These are phyloP conservation scores for Chaetodon trifasciatus DNA, from an alignment of 2,797 vertebrate genomes.

Conservation along the genomic window DNA sequence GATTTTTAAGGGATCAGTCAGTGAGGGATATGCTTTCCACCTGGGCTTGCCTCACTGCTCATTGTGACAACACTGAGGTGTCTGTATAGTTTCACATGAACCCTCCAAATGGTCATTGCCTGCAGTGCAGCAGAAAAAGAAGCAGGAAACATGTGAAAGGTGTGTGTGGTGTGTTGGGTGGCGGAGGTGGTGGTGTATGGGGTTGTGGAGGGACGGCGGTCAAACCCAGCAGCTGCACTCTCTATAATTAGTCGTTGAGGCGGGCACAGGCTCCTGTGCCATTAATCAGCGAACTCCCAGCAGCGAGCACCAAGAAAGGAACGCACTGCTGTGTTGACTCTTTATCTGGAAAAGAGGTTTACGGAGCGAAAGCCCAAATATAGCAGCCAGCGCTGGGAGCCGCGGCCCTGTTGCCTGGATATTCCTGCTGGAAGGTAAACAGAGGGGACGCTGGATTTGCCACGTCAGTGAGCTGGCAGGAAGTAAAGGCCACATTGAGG, in stretches of 20 bases:
- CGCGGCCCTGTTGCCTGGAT: slow-evolving; percentile 75
- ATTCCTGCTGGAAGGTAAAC: slow-evolving; percentile 79
- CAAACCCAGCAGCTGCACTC: slow-evolving; percentile 80
- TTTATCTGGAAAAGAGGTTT: slow-evolving; percentile 77
- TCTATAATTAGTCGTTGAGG: slow-evolving; percentile 85
- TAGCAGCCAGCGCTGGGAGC: slow-evolving; percentile 67
- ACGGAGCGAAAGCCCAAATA: slow-evolving; percentile 77
- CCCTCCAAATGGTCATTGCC: background rate
- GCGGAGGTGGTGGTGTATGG: background rate
- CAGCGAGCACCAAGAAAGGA: slow-evolving; percentile 84
- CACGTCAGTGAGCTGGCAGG: slow-evolving; percentile 69
- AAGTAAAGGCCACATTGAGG: slow-evolving; percentile 48
- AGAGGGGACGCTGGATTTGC: slow-evolving; percentile 67
- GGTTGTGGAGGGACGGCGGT: slow-evolving; percentile 24
- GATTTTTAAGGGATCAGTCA: background rate
- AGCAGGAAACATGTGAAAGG: slow-evolving; percentile 33
- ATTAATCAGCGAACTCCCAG: slow-evolving; percentile 67
- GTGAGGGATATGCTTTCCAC: no score
- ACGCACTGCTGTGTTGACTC: slow-evolving; percentile 70
- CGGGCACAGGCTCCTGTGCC: slow-evolving; percentile 49
- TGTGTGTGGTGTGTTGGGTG: slow-evolving; percentile 31
- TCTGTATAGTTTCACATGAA: no score
- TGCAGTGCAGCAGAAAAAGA: background rate
- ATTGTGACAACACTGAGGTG: background rate
- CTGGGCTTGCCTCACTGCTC: background rate